Conservation (phyloP, 2,113 vertebrate species). For the Noctilio leporinus region DNA sequence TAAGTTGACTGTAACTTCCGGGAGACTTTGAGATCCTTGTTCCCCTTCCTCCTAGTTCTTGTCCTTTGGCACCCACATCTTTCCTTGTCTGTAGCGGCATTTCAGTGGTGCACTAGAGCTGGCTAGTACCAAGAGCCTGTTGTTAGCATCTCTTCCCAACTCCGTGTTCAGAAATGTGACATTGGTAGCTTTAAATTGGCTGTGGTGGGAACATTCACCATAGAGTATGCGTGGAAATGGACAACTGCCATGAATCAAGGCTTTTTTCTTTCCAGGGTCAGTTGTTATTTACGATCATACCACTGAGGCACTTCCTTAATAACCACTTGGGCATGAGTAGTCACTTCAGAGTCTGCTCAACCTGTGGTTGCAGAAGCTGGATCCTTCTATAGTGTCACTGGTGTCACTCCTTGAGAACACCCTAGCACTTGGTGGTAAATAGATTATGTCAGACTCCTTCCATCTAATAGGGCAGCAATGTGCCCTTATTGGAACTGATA, state of each 20-base stretch:
- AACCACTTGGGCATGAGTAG: neutral
- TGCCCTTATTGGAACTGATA: neutral
- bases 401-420: neutral
- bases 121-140: neutral
- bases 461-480: neutral
- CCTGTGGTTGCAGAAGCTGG: neutral
- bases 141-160: neutral
- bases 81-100: neutral
- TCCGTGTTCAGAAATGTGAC: neutral
- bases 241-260: neutral
- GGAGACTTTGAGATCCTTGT: neutral
- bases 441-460: neutral
- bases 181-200: neutral
- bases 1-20: neutral
- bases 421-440: neutral
- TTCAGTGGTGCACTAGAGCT: neutral
- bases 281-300: neutral
- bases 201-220: neutral
- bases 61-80: neutral
- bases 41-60: neutral
- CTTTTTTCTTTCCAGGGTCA: neutral
- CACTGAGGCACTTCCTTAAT: neutral
- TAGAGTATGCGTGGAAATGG: neutral
- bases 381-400: neutral
- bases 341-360: neutral